phyloP scores from a whole-genome alignment of 2,888 invertebrate species.

The Acleris holmiana region DNA sequence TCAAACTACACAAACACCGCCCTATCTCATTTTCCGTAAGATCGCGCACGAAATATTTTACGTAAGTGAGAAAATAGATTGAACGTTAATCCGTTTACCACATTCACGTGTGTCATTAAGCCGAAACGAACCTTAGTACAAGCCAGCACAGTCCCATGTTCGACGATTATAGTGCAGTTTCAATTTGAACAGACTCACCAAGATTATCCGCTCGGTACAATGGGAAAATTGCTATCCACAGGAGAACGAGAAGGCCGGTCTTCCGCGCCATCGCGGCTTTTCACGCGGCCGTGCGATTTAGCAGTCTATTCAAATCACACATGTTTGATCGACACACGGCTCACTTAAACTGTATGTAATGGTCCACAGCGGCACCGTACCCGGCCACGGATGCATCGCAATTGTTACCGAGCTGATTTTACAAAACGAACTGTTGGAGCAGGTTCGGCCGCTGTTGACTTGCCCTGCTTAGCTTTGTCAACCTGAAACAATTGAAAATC shows the following conservation, averaged over 20 bases:
- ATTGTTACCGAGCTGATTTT: conserved; percentile 3
- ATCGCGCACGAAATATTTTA: conserved; percentile 29
- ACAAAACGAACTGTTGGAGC: neutral
- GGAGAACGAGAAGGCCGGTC: conserved; percentile 62
- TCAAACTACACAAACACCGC: conserved; percentile 15
- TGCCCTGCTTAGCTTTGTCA: neutral
- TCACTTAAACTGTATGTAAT: conserved; percentile 13
- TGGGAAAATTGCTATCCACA: conserved; percentile 74
- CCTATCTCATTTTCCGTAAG: conserved; percentile 29
- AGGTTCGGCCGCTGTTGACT: neutral
- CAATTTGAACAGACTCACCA: conserved; percentile 58
- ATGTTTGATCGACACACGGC: conserved; percentile 18
- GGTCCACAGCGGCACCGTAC: conserved; percentile 9
- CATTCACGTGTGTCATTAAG: conserved; percentile 4
- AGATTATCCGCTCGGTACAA: conserved; percentile 76
- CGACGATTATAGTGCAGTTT: conserved; percentile 15
- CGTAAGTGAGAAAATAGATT: conserved; percentile 33
- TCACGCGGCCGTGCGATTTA: conserved; percentile 7
- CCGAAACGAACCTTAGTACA: conserved; percentile 8
- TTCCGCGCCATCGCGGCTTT: conserved; percentile 58
- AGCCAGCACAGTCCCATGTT: conserved; percentile 17
- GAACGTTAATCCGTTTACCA: conserved; percentile 34
- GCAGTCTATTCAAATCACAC: conserved; percentile 30
- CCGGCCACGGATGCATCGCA: neutral
- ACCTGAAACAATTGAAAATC: conserved; percentile 8